Evolutionary conservation across 1,140 invertebrate species (phyloP).

Genomic region (Drosophila quadrilineata): DNA sequence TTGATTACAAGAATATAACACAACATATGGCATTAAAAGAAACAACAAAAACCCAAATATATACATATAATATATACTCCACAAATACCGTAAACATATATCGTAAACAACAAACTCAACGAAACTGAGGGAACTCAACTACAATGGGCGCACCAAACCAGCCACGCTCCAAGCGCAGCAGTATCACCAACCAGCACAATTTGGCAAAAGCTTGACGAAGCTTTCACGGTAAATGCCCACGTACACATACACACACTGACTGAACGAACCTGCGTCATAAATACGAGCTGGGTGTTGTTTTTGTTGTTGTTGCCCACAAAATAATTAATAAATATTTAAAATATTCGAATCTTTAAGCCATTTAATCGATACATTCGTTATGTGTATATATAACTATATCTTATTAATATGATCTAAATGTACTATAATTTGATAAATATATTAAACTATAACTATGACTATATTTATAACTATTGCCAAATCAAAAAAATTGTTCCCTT

Average conservation of each 20-base stretch:
- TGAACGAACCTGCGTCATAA: slow-evolving; percentile 54
- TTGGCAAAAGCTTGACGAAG: too few relatives aligned
- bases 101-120: slow-evolving; percentile 7
- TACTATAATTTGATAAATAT: slow-evolving; percentile 39
- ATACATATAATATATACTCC: slow-evolving; percentile 15
- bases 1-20: slow-evolving; percentile 20
- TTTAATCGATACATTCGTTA: too few relatives aligned
- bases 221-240: slow-evolving; percentile 56
- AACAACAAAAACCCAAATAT: slow-evolving; percentile 15
- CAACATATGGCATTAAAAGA: slow-evolving; percentile 15
- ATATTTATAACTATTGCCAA: too few relatives aligned
- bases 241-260: slow-evolving; percentile 35
- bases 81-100: slow-evolving; percentile 6
- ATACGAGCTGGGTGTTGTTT: slow-evolving; percentile 67
- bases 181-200: not conserved
- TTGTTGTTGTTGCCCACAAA: slow-evolving; percentile 23
- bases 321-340: slow-evolving; percentile 44
- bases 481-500: slow-evolving; percentile 47
- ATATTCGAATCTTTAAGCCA: too few relatives aligned
- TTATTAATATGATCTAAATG: too few relatives aligned
- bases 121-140: slow-evolving; percentile 19
- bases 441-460: slow-evolving; percentile 39
- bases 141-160: slow-evolving; percentile 12
- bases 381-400: too few relatives aligned
- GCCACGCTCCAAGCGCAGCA: slow-evolving; percentile 15